Evolutionary conservation across 2,113 vertebrate genomes (phyloP).

Genomic region (Phrynosoma platyrhinos): DNA sequence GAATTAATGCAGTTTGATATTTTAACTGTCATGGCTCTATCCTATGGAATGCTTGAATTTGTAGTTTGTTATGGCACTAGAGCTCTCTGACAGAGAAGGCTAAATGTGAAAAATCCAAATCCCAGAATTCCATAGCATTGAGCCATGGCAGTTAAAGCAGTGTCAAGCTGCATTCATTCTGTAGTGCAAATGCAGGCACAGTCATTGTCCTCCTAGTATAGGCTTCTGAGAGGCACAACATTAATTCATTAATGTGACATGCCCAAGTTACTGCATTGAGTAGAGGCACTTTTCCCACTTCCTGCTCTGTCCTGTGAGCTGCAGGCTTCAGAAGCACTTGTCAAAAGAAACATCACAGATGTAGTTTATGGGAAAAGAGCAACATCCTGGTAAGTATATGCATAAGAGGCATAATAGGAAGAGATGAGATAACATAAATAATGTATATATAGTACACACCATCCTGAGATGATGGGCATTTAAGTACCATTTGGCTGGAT

Average conservation of each 20-base stretch:
- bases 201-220: constrained; percentile 13
- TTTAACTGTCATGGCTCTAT: too few species aligned
- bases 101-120: too few species aligned
- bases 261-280: constrained; percentile 32
- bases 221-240: not conserved
- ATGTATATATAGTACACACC: constrained; percentile 83
- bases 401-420: constrained; percentile 75
- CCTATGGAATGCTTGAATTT: too few species aligned
- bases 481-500: constrained; percentile 61
- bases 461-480: constrained; percentile 65
- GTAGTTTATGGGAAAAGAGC: constrained; percentile 75
- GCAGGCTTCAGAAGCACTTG: constrained; percentile 68
- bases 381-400: constrained; percentile 70
- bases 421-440: constrained; percentile 77
- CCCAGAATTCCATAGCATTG: too few species aligned
- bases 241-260: constrained; percentile 37
- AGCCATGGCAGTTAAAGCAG: too few species aligned
- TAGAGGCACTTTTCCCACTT: constrained; percentile 40
- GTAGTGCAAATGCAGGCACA: too few species aligned
- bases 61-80: too few species aligned
- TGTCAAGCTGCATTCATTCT: too few species aligned
- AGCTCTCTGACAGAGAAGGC: too few species aligned
- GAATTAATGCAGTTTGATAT: too few species aligned
- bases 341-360: constrained; percentile 69
- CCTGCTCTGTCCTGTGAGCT: constrained; percentile 56